These are phyloP conservation scores for Clarias magur DNA, from an alignment of 2,113 vertebrate genomes.

Conservation along the genomic window DNA sequence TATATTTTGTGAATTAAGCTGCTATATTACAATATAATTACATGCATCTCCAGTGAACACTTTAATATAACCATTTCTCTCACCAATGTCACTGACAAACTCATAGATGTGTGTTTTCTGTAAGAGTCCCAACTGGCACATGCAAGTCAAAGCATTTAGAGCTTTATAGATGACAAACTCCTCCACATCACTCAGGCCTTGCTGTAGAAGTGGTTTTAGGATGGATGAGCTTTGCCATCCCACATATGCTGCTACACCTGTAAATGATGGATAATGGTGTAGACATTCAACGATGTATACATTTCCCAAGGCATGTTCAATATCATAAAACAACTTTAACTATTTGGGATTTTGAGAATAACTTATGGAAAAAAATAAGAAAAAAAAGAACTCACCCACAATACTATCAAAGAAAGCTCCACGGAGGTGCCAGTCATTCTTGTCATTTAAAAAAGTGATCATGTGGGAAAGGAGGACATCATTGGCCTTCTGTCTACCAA, in stretches of 20 bases:
- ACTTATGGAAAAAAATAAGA: background rate
- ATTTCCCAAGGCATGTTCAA: background rate
- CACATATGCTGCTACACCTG: conserved; percentile 96
- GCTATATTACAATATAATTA: background rate
- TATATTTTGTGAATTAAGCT: background rate
- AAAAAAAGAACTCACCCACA: conserved; percentile 79
- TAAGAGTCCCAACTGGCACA: conserved; percentile 94
- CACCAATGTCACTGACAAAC: conserved; percentile 94
- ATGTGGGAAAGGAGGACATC: conserved; percentile 96
- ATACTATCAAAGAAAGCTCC: conserved; percentile 99
- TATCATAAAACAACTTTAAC: background rate
- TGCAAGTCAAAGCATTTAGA: conserved; percentile 92
- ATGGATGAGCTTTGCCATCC: conserved; percentile 99
- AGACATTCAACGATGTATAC: background rate
- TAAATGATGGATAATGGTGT: background rate
- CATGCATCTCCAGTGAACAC: background rate
- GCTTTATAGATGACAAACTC: conserved; percentile 98
- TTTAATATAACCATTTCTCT: conserved; percentile 52
- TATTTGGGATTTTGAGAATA: background rate
- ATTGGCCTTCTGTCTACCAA: conserved; percentile 96
- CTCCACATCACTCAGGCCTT: conserved; percentile 95
- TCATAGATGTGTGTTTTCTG: conserved; percentile 98
- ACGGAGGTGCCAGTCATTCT: conserved; percentile 97
- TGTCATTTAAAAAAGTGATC: conserved; percentile 99
- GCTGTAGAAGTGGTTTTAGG: conserved; percentile 93